A percentile compares a stretch with the other conserved stretches of the same genome.
These are phyloP conservation scores for Theonella swinhoei DNA, from an alignment of 37 sponge, comb jelly and placozoan species.

Conservation along the genomic window DNA sequence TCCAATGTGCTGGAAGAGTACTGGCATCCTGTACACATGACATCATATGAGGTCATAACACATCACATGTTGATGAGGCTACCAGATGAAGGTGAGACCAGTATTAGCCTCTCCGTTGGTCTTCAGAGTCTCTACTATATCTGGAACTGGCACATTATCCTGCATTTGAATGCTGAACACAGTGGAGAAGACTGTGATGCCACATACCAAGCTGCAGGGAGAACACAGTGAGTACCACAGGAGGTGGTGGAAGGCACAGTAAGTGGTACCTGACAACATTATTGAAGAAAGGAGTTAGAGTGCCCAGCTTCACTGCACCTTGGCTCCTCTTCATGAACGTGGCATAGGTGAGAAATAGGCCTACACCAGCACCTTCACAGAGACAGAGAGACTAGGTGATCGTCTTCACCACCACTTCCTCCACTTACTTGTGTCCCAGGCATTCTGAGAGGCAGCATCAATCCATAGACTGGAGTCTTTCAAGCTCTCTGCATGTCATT, in stretches of 20 bases:
- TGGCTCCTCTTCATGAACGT: constrained; percentile 77
- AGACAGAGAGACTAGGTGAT: not conserved
- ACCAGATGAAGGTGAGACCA: constrained; percentile 92
- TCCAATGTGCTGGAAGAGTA: constrained; percentile 58
- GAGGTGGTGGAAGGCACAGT: not conserved
- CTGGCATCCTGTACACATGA: constrained; percentile 72
- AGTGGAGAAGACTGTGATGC: constrained; percentile 68
- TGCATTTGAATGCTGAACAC: constrained; percentile 66
- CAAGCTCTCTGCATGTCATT: constrained; percentile 18
- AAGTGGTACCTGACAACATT: constrained; percentile 67
- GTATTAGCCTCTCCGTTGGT: constrained; percentile 83
- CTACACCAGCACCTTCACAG: constrained; percentile 74
- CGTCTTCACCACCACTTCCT: not conserved
- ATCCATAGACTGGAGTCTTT: constrained; percentile 58
- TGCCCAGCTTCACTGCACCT: constrained; percentile 79
- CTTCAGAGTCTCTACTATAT: constrained; percentile 48
- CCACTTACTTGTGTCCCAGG: constrained; percentile 84
- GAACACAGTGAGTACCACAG: constrained; percentile 2
- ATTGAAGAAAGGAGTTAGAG: constrained; percentile 71
- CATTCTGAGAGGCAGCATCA: constrained; percentile 91
- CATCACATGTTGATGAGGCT: constrained; percentile 1
- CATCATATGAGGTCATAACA: not conserved
- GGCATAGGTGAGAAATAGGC: constrained; percentile 75
- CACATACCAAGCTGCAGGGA: constrained; percentile 73
- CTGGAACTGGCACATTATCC: constrained; percentile 3